Evolutionary conservation across 2,888 invertebrate genomes (phyloP).

Genomic region (Eugnorisma glareosa): DNA sequence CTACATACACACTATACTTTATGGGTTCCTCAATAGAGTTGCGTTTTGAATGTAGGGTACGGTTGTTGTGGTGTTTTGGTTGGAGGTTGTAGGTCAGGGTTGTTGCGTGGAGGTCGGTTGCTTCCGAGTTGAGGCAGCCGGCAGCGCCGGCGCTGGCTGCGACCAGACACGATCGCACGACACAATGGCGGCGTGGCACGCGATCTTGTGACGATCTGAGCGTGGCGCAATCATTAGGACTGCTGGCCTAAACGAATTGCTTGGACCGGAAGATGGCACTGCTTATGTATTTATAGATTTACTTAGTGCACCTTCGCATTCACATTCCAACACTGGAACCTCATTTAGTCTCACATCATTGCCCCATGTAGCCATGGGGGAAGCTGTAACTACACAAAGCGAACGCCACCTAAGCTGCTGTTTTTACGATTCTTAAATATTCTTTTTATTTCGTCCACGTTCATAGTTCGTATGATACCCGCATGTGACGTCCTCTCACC

Average conservation of each 20-base stretch:
- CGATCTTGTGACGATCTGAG: conserved; percentile 12
- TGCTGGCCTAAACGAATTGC: not conserved
- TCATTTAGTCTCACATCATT: not conserved
- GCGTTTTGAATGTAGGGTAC: conserved; percentile 8
- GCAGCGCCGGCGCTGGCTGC: conserved; percentile 34
- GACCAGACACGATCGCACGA: conserved; percentile 44
- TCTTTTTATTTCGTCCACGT: not conserved
- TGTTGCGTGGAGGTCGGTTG: conserved; percentile 51
- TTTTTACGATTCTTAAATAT: not conserved
- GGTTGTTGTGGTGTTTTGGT: conserved; percentile 13
- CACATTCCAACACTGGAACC: not conserved
- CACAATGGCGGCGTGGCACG: conserved; percentile 38
- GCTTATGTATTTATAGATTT: not conserved
- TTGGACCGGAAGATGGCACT: not conserved
- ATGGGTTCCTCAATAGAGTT: conserved; percentile 22
- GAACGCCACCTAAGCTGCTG: too few species aligned
- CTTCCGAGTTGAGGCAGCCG: conserved; percentile 50
- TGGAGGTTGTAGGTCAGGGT: conserved; percentile 59
- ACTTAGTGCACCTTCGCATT: not conserved
- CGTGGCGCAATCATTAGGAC: conserved; percentile 1
- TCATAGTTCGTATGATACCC: not conserved
- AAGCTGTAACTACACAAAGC: not conserved
- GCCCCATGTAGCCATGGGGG: not conserved
- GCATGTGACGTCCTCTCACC: not conserved
- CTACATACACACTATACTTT: conserved; percentile 33